Base-by-base conservation (phyloP, 2,113 vertebrate genomes). In the Barnardius zonarius region DNA sequence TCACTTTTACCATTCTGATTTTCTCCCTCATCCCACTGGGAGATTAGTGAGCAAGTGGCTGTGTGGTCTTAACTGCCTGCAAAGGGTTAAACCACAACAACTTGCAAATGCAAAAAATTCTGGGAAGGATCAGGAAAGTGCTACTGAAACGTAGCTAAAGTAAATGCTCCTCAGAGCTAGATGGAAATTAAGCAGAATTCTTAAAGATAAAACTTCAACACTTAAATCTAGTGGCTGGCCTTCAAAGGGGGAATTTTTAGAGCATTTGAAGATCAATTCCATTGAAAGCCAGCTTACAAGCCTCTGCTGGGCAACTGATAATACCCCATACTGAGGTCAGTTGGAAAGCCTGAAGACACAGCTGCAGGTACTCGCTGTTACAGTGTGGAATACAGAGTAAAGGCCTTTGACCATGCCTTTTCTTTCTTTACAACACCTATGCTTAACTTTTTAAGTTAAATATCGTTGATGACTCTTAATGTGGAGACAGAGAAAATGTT, bases 1-100 rank as follows among this genome's bases (percentile, higher is more conserved):
- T 66, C 23, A 43, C 44, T 54, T 61, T n/a, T 55, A 46, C 2
- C 17, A 2, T 70, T 51, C 39, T 43, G 35, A 48, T 70, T 64
- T 7, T 46, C 33, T 82, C 39, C 44, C 25, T 17, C 7, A 35
- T 69, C 13, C 16, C 13, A 55, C 24, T 17, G 15, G 4, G 46
- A 2, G 3, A 73, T n/a, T 11, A 82, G 7, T 17, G 17, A 74
- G 17, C 0, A 1, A 43, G 24, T 4, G 1, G 5, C 23, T 62
- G 5, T 22, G 25, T 70, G 22, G 9, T 84, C 41, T 92, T 62
- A 86, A 30, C 25, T 83, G 25, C 10, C 51, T 66, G 15, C 5
- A 4, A 13, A 10, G 16, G 15, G 3, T 72, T 85, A 79, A 92
- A 79, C 8, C 20, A 79, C 20, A 46, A 12, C 17, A 41, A 41